phyloP scores from a whole-genome alignment of 2,888 invertebrate species.

The Thecophora atra region DNA sequence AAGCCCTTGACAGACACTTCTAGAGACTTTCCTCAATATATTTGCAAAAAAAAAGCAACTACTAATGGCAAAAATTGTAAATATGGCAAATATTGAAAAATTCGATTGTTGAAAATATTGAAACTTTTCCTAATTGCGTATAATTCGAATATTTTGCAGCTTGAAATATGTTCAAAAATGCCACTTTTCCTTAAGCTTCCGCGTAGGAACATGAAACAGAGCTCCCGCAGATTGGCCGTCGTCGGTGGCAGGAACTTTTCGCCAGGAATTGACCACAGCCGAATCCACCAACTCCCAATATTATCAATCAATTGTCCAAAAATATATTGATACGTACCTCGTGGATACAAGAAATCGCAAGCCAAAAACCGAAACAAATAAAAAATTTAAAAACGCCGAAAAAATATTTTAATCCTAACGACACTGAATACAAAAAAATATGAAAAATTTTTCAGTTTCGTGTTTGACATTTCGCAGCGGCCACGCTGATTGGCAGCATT shows the following conservation, averaged over 20 bases:
- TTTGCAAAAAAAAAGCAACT: too few species aligned
- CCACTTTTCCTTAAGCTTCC: too few species aligned
- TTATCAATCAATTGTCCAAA: conserved; percentile 34
- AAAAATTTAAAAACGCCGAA: neutral
- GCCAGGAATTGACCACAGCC: conserved; percentile 8
- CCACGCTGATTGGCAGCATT: conserved; percentile 11
- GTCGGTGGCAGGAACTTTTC: neutral
- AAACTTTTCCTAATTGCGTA: too few species aligned
- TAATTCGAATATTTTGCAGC: too few species aligned
- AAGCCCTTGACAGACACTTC: too few species aligned
- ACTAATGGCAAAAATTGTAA: too few species aligned
- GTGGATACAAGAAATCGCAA: conserved; percentile 7
- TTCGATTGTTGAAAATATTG: too few species aligned
- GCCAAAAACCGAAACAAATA: conserved; percentile 14
- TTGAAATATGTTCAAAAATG: too few species aligned
- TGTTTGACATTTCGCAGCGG: conserved; percentile 31
- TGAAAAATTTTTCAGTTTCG: conserved; percentile 24
- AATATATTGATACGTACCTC: too few species aligned
- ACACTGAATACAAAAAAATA: conserved; percentile 10
- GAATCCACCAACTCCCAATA: neutral
- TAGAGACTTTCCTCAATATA: too few species aligned
- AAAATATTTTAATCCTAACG: neutral
- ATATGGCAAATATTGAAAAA: too few species aligned
- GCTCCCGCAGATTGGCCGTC: neutral
- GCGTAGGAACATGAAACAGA: too few species aligned